Base-by-base conservation (phyloP, 2,888 invertebrate genomes). In the Platynereis dumerilii region DNA sequence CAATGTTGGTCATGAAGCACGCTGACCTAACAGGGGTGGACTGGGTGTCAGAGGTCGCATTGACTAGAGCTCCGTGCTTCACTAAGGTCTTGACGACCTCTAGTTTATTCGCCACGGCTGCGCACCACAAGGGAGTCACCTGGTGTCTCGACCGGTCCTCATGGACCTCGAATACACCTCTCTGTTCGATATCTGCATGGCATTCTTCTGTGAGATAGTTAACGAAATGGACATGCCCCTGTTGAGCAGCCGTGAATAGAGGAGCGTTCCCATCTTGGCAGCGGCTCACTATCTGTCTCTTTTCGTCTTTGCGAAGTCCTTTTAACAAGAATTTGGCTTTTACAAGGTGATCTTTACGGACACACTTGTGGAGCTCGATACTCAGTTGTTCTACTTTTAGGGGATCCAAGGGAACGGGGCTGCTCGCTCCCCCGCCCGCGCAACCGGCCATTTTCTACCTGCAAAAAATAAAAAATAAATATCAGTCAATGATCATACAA, bases 41-140 rank as follows among this genome's bases (percentile, higher is more conserved):
- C 69, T 94, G 93, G 28, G 91, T 90, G 86, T 94, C 94, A 0
- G 92, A 92, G 53, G 90, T 88, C 48, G 93, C 92, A 86, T 95
- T 91, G n/a, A 95, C 89, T 79, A 91, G 88, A 44, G 94, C 94
- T 65, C 92, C 92, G 75, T 92, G 89, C 67, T 89, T 87, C 24
- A 92, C 88, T 64, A 96, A 87, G 82, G 89, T 90, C 79, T 91
- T 90, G 59, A 95, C 89, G 72, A 92, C 91, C 52, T 87, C 87
- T 17, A 93, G 83, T 73, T 91, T 90, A 17, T 94, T 94, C 5
- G 92, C 90, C 1, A 95, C 95, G 2, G 94, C 92, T 1, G 95
- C 94, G 86, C 92, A 92, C 96, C 96, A 96, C 66, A 96, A 86
- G 29, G 95, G 94, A 17, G 94, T 93, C 1, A 93, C 94, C 77